phyloP scores from a whole-genome alignment of 2,797 vertebrate species.

The Chanos chanos region DNA sequence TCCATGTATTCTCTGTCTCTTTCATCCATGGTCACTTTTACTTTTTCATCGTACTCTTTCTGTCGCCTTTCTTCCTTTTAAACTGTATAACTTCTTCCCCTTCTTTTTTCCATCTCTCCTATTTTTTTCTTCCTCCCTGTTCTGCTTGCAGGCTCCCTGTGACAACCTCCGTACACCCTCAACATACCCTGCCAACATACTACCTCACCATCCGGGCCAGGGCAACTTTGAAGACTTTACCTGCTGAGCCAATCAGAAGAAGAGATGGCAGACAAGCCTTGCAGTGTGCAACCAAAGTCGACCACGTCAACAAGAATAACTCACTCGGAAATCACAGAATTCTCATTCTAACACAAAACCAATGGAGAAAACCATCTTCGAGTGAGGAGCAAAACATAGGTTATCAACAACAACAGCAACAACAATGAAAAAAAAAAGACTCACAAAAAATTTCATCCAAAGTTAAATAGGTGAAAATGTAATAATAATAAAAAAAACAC shows the following conservation, averaged over 20 bases:
- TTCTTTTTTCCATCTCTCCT: background rate
- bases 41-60: too few species aligned
- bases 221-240: constrained; percentile 99
- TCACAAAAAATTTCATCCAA: constrained; percentile 32
- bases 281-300: constrained; percentile 71
- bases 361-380: constrained; percentile 1
- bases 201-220: constrained; percentile 97
- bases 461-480: constrained; percentile 43
- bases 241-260: constrained; percentile 72
- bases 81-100: too few species aligned
- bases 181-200: constrained; percentile 95
- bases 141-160: constrained; percentile 80
- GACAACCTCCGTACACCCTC: constrained; percentile 91
- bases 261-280: constrained; percentile 11
- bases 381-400: background rate
- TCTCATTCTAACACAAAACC: constrained; percentile 24
- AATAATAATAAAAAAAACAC: constrained; percentile 44
- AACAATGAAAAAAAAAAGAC: background rate
- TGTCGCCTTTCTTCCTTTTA: background rate
- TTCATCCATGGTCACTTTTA: background rate
- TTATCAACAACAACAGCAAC: constrained; percentile 3
- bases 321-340: constrained; percentile 46
- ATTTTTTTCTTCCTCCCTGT: background rate
- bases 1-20: too few species aligned
- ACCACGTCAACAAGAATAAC: constrained; percentile 57